Evolutionary conservation across 2,797 vertebrate genomes (phyloP).

Genomic region (Numenius phaeopus): DNA sequence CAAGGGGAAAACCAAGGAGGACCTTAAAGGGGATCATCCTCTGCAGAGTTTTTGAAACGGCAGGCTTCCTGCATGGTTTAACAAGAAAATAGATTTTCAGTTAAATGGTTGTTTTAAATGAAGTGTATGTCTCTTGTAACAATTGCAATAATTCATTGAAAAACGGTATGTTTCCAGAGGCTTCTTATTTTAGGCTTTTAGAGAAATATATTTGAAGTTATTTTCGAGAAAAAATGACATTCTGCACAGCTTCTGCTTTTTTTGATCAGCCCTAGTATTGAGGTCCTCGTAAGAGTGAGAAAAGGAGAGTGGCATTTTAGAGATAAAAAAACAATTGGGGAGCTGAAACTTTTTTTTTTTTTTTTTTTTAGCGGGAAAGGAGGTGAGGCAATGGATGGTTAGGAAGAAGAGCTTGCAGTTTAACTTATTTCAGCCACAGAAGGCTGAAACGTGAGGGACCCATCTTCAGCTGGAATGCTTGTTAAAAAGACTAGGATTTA

Average conservation of each 20-base stretch:
- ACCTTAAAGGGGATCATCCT: background rate
- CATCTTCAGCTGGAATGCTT: background rate
- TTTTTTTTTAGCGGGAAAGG: background rate
- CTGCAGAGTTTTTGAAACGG: background rate
- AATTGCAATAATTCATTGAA: background rate
- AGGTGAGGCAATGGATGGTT: background rate
- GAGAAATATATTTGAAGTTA: background rate
- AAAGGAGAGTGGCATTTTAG: background rate
- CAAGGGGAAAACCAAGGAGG: background rate
- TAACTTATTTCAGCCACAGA: background rate
- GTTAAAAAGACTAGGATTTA: background rate
- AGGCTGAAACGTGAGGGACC: background rate
- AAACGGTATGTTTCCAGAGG: background rate
- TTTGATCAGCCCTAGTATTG: background rate
- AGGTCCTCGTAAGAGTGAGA: background rate
- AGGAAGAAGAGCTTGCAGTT: background rate
- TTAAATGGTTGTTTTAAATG: background rate
- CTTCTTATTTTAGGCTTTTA: background rate
- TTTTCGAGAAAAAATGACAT: background rate
- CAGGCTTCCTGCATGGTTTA: background rate
- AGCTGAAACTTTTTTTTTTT: background rate
- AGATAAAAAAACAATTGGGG: background rate
- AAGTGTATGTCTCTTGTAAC: background rate
- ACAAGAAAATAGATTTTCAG: background rate
- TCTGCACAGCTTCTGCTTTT: background rate